These are phyloP conservation scores for Smutsia temminckii DNA, from an alignment of 2,797 vertebrate genomes.

Conservation along the genomic window DNA sequence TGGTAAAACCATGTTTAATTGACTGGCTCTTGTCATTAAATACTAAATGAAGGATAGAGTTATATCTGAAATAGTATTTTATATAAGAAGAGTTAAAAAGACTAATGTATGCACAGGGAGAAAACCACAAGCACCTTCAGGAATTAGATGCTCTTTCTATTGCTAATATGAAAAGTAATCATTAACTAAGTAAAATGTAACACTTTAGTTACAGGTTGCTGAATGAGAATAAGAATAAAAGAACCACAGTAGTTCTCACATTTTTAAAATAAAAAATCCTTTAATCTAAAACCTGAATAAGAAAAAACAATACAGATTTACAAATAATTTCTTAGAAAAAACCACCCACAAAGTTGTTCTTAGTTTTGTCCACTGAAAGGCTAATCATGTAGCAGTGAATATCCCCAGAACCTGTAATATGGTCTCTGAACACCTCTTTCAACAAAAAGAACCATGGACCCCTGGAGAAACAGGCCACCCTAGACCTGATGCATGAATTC, in stretches of 20 bases:
- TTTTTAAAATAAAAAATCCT: not conserved
- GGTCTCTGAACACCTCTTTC: not conserved
- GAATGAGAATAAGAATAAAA: not conserved
- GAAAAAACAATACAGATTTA: not conserved
- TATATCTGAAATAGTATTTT: constrained; percentile 45
- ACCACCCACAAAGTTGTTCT: not conserved
- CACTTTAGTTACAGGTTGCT: not conserved
- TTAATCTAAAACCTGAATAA: not conserved
- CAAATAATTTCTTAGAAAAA: not conserved
- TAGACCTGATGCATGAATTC: not conserved
- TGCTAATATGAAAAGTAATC: not conserved
- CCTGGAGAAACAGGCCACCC: not conserved
- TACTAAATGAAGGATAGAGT: constrained; percentile 43
- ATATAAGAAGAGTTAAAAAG: constrained; percentile 22
- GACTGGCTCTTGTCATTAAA: constrained; percentile 58
- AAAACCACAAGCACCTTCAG: not conserved
- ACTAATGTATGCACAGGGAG: not conserved
- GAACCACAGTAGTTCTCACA: not conserved
- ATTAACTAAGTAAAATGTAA: not conserved
- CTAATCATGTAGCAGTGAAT: not conserved
- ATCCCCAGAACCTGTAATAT: not conserved
- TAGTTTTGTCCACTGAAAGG: not conserved
- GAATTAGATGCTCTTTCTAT: constrained; percentile 49
- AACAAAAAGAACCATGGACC: not conserved
- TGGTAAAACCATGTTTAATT: constrained; percentile 54